These are phyloP conservation scores for Hydrolagus colliei DNA, from an alignment of 2,797 vertebrate genomes.

Conservation along the genomic window DNA sequence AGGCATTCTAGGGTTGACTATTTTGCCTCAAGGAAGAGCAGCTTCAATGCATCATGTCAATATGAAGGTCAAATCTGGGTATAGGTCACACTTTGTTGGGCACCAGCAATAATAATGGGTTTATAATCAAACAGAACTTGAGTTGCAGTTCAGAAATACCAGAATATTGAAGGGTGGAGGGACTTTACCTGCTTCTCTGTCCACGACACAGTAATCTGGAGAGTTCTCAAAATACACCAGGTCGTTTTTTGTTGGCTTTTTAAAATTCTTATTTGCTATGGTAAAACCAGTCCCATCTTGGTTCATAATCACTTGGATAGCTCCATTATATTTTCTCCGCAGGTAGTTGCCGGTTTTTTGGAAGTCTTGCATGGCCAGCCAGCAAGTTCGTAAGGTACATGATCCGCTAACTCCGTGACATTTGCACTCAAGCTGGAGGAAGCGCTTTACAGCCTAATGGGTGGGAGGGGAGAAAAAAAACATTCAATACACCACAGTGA, in stretches of 20 bases:
- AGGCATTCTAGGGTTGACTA: background rate
- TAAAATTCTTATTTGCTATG: constrained; percentile 72
- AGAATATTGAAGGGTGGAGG: background rate
- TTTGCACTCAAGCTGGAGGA: constrained; percentile 88
- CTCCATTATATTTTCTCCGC: constrained; percentile 78
- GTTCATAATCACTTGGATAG: constrained; percentile 87
- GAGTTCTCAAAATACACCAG: constrained; percentile 92
- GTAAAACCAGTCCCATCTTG: constrained; percentile 90
- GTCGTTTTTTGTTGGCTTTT: constrained; percentile 82
- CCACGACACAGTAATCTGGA: constrained; percentile 88
- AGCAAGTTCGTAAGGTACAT: constrained; percentile 84
- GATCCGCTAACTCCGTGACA: constrained; percentile 93
- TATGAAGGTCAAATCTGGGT: too few relatives aligned
- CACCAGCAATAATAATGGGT: background rate
- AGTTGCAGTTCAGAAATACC: background rate
- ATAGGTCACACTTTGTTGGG: background rate
- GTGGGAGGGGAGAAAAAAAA: constrained; percentile 1
- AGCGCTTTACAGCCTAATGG: constrained; percentile 81
- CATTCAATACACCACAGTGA: background rate
- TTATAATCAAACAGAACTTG: background rate
- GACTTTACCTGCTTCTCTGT: constrained; percentile 77
- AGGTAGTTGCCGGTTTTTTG: constrained; percentile 83
- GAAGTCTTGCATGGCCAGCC: constrained; percentile 89
- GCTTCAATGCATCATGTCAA: background rate
- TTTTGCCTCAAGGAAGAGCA: background rate